Evolutionary conservation across 2,113 vertebrate genomes (phyloP), one percentile per base, ranked within the genome.

Genomic region (Cephalopterus ornatus): DNA sequence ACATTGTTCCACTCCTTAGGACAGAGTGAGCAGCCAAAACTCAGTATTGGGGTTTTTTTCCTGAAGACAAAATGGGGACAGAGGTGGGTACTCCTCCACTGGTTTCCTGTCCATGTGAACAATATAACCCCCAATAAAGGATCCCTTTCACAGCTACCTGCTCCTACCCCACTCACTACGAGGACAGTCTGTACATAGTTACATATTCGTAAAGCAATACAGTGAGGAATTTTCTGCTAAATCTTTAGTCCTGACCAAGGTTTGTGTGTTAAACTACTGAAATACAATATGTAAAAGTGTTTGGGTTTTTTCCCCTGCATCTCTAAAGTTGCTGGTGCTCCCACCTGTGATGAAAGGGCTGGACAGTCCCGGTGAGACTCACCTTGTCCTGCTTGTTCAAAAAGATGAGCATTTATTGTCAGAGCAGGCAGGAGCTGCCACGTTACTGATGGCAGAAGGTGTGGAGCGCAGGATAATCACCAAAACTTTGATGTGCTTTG

Each of bases 21-120:
- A 28, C 15, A 73, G 2, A 55, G 24, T 0, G 0, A 35, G 8
- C 9, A 68, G 35, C n/a, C 32, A 50, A 41, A 73, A 33, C 17
- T 28, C 44, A 61, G 11, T 33, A 21, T 6, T 11, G 58, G 23
- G 27, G 3, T 8, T 0, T 1, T 12, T 27, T 67, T 85, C 20
- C 27, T 52, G 32, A 42, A 58, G 66, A 42, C 7, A 12, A 37
- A 35, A 46, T 3, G 10, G 39, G 33, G 77, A 42, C 44, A 52
- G 52, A 55, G 42, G 6, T 62, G 55, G 9, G 14, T 41, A 8
- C 12, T n/a, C 8, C 59, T 58, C 18, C 49, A 27, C 2, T 15
- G 49, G 15, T 12, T 46, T 59, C 75, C 59, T 21, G 8, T 12
- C 27, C 50, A 1, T 7, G 17, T 26, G 8, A 75, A 27, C 2